Base-by-base conservation (phyloP, 2,113 vertebrate genomes). In the Tor tambroides region DNA sequence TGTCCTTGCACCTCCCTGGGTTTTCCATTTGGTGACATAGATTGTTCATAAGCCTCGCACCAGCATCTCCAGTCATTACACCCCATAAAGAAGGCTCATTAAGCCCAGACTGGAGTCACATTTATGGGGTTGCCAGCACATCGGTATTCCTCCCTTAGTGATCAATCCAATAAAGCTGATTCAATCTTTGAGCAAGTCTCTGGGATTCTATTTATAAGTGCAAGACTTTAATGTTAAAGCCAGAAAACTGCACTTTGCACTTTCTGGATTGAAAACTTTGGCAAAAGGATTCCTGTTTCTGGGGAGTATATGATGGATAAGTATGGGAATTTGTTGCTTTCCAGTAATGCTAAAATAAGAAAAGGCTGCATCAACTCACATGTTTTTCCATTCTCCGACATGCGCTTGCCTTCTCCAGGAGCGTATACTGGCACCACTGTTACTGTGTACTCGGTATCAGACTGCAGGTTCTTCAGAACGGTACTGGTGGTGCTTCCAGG, bases 381-480 rank as follows among this genome's bases (percentile, higher is more conserved):
- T 69, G 98, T 99, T 92, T 95, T 97, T 91, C 96, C 98, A 21
- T 95, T 97, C 88, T 97, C 97, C 61, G 98, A 96, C 54, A 94
- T 92, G 78, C 97, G 96, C 30, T 93, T 96, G 65, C 97, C 98
- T 67, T 99, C 97, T 9, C 98, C 98, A 41, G 96, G 94, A 0
- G 95, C 49, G 89, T 96, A 99, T 85, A 96, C 93, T 2, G 98
- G 98, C 89, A 96, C 94, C 84, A 99, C 97, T 5, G 96, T 95
- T 4, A 97, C 89, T 0, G 95, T 96, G 88, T 99, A 99, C 28
- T 95, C 89, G 0, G 97, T 99, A 15, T 98, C 97, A 0, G 97
- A 94, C 89, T 96, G 94, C 56, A 99, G 93, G 89, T 95, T 96
- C 92, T 93, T 97, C 89, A 99, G 94, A 86, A 98, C 94, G 0